phyloP scores from a whole-genome alignment of 2,797 vertebrate species.

The Neopelma chrysocephalum region DNA sequence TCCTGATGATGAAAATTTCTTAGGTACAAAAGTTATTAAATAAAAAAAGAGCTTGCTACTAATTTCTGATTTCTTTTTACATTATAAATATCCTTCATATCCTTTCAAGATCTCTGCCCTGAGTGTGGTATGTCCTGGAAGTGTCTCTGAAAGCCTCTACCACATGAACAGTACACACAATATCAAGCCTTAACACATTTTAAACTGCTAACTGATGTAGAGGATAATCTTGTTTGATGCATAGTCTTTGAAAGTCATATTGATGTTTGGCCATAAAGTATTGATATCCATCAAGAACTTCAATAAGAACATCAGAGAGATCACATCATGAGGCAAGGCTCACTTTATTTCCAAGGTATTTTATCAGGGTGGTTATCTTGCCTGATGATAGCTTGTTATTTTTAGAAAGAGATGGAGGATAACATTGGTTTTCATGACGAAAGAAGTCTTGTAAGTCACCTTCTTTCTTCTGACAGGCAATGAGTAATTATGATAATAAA shows the following conservation, averaged over 20 bases:
- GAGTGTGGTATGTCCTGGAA: neutral
- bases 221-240: constrained; percentile 1
- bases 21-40: neutral
- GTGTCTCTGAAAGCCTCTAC: neutral
- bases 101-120: neutral
- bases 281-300: constrained; percentile 38
- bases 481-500: neutral
- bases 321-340: neutral
- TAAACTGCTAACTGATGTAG: neutral
- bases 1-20: neutral
- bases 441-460: constrained; percentile 29
- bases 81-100: neutral
- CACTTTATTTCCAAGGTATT: constrained; percentile 24
- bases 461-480: neutral
- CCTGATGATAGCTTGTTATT: constrained; percentile 20
- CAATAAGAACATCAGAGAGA: constrained; percentile 25
- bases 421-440: neutral
- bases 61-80: neutral
- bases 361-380: constrained; percentile 43
- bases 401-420: constrained; percentile 37
- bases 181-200: constrained; percentile 31
- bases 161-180: neutral
- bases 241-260: constrained; percentile 38
- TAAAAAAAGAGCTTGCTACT: neutral
- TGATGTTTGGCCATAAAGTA: constrained; percentile 21